These are phyloP conservation scores for Brienomyrus brachyistius DNA, from an alignment of 2,113 vertebrate genomes.

Conservation along the genomic window DNA sequence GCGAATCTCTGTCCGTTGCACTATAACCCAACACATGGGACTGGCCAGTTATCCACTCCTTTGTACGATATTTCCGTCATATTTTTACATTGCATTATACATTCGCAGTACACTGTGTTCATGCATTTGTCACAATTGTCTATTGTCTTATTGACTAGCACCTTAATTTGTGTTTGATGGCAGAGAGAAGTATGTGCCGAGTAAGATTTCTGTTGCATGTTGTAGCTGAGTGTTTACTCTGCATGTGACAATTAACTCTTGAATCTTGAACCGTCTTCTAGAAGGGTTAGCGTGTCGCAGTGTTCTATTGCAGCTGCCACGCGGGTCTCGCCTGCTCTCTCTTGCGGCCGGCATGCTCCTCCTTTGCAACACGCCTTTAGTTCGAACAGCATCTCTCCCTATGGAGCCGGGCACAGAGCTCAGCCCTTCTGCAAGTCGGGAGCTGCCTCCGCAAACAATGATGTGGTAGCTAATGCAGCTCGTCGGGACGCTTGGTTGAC, in stretches of 20 bases:
- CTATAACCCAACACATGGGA: background rate
- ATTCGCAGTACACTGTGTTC: background rate
- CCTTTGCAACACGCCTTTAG: background rate
- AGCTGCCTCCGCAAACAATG: conserved; percentile 61
- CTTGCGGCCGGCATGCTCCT: conserved; percentile 6
- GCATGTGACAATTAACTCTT: background rate
- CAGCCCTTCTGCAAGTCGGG: conserved; percentile 57
- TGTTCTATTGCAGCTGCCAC: background rate
- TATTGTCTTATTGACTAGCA: background rate
- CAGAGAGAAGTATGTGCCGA: background rate
- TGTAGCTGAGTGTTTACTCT: background rate
- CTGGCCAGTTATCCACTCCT: background rate
- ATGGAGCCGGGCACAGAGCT: conserved; percentile 4
- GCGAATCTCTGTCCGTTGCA: background rate
- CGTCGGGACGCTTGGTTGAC: conserved; percentile 57
- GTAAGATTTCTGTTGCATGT: background rate
- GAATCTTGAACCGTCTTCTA: background rate
- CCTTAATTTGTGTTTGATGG: background rate
- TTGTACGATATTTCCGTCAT: background rate
- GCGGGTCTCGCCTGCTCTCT: background rate
- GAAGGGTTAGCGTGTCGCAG: background rate
- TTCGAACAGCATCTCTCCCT: background rate
- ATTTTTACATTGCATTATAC: background rate
- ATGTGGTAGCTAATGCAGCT: conserved; percentile 61
- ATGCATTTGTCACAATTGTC: background rate